Conservation (phyloP, 2,888 invertebrate genomes). For the Microctonus aethiopoides region DNA sequence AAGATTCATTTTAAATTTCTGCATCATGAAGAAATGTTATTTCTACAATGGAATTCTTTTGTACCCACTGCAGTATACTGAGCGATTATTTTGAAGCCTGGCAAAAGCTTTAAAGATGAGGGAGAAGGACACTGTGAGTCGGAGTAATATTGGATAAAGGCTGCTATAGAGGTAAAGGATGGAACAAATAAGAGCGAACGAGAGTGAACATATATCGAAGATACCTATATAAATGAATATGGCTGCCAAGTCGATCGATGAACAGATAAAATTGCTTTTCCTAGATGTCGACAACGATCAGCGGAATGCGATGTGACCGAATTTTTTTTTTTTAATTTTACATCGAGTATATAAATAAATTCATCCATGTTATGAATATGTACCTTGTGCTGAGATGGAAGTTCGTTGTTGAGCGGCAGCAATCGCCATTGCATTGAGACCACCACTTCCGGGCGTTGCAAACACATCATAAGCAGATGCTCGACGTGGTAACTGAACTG, state of each 20-base stretch:
- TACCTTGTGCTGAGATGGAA: constrained; percentile 61
- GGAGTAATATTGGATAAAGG: constrained; percentile 11
- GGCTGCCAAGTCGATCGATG: constrained; percentile 14
- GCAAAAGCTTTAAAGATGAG: background rate
- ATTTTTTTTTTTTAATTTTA: background rate
- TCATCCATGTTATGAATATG: background rate
- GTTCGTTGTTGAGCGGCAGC: constrained; percentile 60
- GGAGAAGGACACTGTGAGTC: background rate
- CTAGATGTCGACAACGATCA: background rate
- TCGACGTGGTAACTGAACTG: constrained; percentile 81
- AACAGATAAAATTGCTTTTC: constrained; percentile 23
- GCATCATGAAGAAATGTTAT: background rate
- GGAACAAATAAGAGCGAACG: background rate
- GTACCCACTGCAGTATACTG: background rate
- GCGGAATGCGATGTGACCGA: background rate
- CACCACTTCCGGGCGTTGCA: constrained; percentile 70
- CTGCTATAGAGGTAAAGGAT: background rate
- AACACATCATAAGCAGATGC: constrained; percentile 89
- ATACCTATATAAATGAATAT: background rate
- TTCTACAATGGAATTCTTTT: background rate
- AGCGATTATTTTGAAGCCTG: background rate
- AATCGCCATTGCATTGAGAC: constrained; percentile 63
- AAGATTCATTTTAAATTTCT: background rate
- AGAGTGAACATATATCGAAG: background rate
- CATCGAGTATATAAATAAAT: background rate